A percentile compares a stretch with the other conserved stretches of the same genome.
Conservation (phyloP, 2,113 vertebrate species). For the Rhineura floridana region DNA sequence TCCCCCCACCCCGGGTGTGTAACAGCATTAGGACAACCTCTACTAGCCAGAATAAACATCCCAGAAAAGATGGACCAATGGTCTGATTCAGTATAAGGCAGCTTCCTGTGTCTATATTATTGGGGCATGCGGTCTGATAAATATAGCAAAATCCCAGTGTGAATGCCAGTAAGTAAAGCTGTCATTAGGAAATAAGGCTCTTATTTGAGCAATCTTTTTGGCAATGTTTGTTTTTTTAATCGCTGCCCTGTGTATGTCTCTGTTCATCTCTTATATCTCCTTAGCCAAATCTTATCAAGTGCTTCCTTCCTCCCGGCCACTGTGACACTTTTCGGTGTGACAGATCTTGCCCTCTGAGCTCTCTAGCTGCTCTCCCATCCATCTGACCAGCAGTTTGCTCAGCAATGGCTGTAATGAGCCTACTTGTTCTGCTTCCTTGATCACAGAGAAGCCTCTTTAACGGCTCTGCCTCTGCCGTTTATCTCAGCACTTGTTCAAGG, state of each 20-base stretch:
- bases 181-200: background rate
- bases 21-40: too few relatives aligned
- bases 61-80: too few relatives aligned
- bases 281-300: background rate
- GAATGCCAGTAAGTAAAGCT: background rate
- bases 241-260: background rate
- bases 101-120: too few relatives aligned
- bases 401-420: background rate
- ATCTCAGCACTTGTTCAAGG: background rate
- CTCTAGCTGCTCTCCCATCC: background rate
- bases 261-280: background rate
- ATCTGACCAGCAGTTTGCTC: background rate
- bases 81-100: too few relatives aligned
- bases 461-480: background rate
- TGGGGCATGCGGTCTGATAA: too few relatives aligned
- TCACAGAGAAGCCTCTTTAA: background rate
- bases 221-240: background rate
- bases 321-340: background rate
- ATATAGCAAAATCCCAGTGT: too few relatives aligned
- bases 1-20: too few relatives aligned
- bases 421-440: background rate
- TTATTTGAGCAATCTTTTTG: background rate
- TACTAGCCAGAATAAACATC: too few relatives aligned
- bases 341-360: background rate
- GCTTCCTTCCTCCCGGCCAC: background rate